Conservation (phyloP, 2,888 invertebrate species). For the Strigamia maritima region DNA sequence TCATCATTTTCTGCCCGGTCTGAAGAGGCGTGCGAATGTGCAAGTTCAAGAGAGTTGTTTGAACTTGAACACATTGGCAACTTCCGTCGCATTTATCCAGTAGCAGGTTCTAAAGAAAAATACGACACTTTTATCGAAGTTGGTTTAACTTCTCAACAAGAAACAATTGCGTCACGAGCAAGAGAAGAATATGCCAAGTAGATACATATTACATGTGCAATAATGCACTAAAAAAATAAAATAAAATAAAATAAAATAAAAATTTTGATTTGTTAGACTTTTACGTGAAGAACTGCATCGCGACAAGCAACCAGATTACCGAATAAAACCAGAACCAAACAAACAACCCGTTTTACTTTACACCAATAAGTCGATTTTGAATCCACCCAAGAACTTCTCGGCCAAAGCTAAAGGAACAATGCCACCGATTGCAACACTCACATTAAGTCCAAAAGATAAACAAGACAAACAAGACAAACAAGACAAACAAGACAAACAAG, state of each 20-base stretch:
- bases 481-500: no score
- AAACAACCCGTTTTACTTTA: background rate
- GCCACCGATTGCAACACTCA: background rate
- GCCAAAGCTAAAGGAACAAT: background rate
- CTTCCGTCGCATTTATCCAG: constrained; percentile 56
- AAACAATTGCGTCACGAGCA: constrained; percentile 14
- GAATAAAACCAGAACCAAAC: background rate
- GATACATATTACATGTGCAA: no score
- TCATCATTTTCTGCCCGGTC: background rate
- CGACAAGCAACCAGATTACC: background rate
- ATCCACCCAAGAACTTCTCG: background rate
- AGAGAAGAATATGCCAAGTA: constrained; percentile 31
- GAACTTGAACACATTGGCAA: constrained; percentile 73
- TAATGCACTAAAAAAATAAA: no score
- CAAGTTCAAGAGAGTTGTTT: constrained; percentile 64
- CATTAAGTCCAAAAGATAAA: background rate
- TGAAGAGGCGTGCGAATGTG: background rate
- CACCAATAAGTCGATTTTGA: background rate
- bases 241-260: no score
- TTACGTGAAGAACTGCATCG: background rate
- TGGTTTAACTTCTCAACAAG: background rate
- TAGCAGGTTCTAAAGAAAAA: constrained; percentile 53
- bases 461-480: no score
- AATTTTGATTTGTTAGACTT: background rate
- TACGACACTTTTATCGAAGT: constrained; percentile 69